A percentile compares a stretch with the other conserved stretches of the same genome.
Evolutionary conservation across 2,113 vertebrate species (phyloP).

Genomic region (Pluvianellus socialis): DNA sequence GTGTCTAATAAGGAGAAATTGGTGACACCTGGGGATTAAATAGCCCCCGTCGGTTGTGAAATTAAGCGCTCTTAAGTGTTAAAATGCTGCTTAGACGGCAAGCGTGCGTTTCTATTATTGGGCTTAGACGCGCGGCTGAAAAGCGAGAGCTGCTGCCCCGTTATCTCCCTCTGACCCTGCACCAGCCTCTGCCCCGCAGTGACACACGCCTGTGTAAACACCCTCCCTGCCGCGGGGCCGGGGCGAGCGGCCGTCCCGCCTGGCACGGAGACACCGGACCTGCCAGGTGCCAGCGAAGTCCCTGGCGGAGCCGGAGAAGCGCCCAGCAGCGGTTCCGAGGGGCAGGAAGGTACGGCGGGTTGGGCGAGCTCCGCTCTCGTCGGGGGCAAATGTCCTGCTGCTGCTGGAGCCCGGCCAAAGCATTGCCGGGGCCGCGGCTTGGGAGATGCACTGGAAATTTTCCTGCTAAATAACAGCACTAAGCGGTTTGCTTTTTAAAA

Average conservation of each 20-base stretch:
- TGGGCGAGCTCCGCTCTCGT: no score
- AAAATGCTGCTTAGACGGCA: not conserved
- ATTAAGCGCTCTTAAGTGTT: not conserved
- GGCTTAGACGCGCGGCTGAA: not conserved
- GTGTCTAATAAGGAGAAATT: not conserved
- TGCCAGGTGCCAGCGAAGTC: not conserved
- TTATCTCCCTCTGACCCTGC: not conserved
- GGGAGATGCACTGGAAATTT: not conserved
- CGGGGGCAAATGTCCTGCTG: not conserved
- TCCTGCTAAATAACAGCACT: no score
- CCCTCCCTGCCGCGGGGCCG: rapidly evolving
- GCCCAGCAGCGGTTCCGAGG: not conserved
- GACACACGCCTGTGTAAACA: rapidly evolving
- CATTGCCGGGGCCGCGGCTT: not conserved
- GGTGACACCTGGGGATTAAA: not conserved
- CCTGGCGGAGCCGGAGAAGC: rapidly evolving
- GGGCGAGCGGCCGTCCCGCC: not conserved
- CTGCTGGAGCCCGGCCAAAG: not conserved
- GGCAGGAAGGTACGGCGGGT: no score
- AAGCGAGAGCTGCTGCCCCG: rapidly evolving
- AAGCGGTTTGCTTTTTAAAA: not conserved
- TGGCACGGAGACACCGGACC: not conserved
- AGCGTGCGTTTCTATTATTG: not conserved
- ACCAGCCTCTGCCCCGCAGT: rapidly evolving
- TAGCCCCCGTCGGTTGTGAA: not conserved